Evolutionary conservation across 53 echinoderm and acorn worm genomes (phyloP), one percentile per base, ranked within the genome.

Genomic region (Pentamera pediparva): DNA sequence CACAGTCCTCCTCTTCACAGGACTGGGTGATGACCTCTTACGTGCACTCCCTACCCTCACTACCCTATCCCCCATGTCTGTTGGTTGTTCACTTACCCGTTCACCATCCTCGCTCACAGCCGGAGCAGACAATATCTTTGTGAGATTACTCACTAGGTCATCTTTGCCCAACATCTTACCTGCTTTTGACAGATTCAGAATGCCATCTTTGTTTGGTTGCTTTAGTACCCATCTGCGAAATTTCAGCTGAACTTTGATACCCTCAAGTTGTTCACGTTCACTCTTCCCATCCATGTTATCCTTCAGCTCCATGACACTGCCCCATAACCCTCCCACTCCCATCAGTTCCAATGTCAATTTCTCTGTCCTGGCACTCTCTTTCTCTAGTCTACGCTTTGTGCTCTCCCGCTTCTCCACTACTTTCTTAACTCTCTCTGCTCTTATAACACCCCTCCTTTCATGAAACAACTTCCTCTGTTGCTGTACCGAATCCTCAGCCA

Each of bases 211-310:
- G 21, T 24, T 40, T 64, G 62, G 62, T 15, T 49, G 56, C 28
- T 29, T 62, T 53, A 27, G 72, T 76, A 60, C 32, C 45, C 24
- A 72, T 76, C 34, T 72, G 35, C 34, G 53, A 62, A 62, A 61
- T 9, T 73, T 33, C 21, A 82, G 35, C 61, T 83, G 77, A n/a
- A 83, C 52, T 78, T 38, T 77, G 36, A 78, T 10, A 29, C 78
- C 31, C n/a, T 7, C 26, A 2, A 70, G 35, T 27, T 80, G 45
- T 20, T 77, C 35, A 25, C 31, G 17, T 18, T 32, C 60, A 21
- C 35, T 34, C 60, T 59, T 59, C 10, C 65, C 82, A 0, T 15
- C 15, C 59, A 82, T 28, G 1, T 55, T 64, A 2, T 37, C 52
- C 4, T 65, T 35, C 82, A 82, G 75, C 24, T 82, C 82, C 4